These are phyloP conservation scores for Caenorhabditis inopinata DNA, from an alignment of 1,140 invertebrate genomes.

Conservation along the genomic window DNA sequence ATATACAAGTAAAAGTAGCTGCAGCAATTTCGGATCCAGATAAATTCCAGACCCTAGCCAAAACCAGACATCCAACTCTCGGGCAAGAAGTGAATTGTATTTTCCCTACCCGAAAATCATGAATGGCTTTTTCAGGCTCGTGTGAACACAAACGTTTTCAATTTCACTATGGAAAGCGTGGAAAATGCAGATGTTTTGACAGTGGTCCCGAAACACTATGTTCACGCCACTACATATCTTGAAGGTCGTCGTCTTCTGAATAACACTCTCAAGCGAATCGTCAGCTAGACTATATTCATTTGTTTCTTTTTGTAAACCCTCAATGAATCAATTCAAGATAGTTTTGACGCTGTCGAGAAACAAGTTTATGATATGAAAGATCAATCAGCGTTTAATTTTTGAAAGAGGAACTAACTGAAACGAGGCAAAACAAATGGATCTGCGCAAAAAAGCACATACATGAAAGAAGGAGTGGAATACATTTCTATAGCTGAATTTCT, in stretches of 20 bases:
- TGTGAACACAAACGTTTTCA: slow-evolving; percentile 76
- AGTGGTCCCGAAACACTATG: slow-evolving; percentile 75
- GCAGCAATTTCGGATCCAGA: slow-evolving; percentile 71
- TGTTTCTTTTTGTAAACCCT: too few species aligned
- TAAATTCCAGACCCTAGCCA: slow-evolving; percentile 63
- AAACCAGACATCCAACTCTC: slow-evolving; percentile 72
- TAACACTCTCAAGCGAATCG: slow-evolving; percentile 49
- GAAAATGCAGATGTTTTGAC: slow-evolving; percentile 68
- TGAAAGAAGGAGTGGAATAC: slow-evolving; percentile 19
- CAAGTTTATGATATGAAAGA: slow-evolving; percentile 19
- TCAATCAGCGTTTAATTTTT: neutral
- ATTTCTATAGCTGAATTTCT: slow-evolving; percentile 16
- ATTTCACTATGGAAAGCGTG: slow-evolving; percentile 74
- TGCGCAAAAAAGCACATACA: slow-evolving; percentile 28
- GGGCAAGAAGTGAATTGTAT: slow-evolving; percentile 71
- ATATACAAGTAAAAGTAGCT: slow-evolving; percentile 48
- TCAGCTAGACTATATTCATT: neutral
- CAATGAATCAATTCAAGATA: too few species aligned
- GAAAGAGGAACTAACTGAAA: neutral
- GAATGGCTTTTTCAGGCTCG: slow-evolving; percentile 49
- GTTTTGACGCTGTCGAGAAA: neutral
- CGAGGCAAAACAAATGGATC: neutral
- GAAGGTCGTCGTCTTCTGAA: slow-evolving; percentile 75
- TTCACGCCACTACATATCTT: slow-evolving; percentile 75
- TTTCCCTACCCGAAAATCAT: neutral